phyloP scores from a whole-genome alignment of 2,888 invertebrate species.

The Plagodis pulveraria region DNA sequence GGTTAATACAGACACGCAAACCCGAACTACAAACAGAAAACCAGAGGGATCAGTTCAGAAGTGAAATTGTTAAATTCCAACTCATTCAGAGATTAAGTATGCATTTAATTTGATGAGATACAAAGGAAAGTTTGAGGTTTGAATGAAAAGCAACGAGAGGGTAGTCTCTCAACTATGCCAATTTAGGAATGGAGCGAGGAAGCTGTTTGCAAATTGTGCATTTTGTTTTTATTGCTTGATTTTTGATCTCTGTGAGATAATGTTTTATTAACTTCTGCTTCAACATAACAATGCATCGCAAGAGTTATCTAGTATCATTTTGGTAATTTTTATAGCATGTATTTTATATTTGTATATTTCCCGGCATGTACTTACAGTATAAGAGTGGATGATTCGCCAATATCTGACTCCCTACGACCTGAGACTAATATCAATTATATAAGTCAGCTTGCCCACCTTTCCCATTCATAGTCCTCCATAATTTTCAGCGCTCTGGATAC shows the following conservation, averaged over 20 bases:
- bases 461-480: no score
- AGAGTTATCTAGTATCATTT: no score
- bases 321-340: no score
- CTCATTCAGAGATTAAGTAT: constrained; percentile 36
- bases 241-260: neutral
- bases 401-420: no score
- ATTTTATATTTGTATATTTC: no score
- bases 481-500: no score
- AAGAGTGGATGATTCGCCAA: no score
- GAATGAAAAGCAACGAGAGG: constrained; percentile 28
- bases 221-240: neutral
- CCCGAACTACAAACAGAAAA: constrained; percentile 3
- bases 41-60: constrained; percentile 12
- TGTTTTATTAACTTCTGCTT: neutral
- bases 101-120: constrained; percentile 40
- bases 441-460: no score
- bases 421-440: no score
- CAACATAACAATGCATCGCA: no score
- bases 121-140: constrained; percentile 42
- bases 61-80: constrained; percentile 22
- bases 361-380: no score
- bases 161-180: constrained; percentile 35
- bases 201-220: constrained; percentile 9
- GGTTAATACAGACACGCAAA: neutral
- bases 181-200: constrained; percentile 28